Percentiles rank a stretch among this genome's conserved stretches.
phyloP scores from a whole-genome alignment of 2,888 invertebrate species.

The Eupeodes luniger region DNA sequence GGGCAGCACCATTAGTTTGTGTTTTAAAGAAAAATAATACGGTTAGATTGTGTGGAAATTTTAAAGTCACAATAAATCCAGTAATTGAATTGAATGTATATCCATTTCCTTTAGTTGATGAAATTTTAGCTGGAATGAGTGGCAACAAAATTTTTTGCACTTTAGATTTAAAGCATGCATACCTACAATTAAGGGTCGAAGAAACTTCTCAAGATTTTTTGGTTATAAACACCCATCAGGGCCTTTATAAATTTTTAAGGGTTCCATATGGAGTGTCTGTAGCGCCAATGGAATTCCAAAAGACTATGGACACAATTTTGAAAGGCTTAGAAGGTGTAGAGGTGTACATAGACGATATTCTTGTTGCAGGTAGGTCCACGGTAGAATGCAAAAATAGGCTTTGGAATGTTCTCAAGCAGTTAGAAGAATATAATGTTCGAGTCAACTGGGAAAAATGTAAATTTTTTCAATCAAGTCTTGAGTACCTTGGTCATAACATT shows the following conservation, averaged over 20 bases:
- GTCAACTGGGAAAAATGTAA: conserved; percentile 53
- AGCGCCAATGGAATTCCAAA: conserved; percentile 60
- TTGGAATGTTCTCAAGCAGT: conserved; percentile 18
- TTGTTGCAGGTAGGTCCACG: conserved; percentile 47
- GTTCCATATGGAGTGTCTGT: conserved; percentile 43
- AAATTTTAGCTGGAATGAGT: conserved; percentile 4
- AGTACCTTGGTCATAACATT: conserved; percentile 59
- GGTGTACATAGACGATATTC: conserved; percentile 53
- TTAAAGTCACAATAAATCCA: conserved; percentile 64
- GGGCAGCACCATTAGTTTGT: background rate
- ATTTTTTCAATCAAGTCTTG: conserved; percentile 48
- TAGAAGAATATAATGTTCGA: conserved; percentile 42
- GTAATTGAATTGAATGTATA: conserved; percentile 56
- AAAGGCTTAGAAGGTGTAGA: conserved; percentile 39
- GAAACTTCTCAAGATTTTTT: background rate
- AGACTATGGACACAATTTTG: conserved; percentile 51
- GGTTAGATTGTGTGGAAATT: conserved; percentile 60
- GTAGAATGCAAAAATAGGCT: conserved; percentile 39
- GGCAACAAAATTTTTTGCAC: conserved; percentile 8
- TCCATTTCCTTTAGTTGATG: background rate
- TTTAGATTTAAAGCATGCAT: conserved; percentile 20
- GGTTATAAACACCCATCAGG: conserved; percentile 4
- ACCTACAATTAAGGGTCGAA: background rate
- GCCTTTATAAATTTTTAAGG: conserved; percentile 11
- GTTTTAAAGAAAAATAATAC: conserved; percentile 55